These are phyloP conservation scores for Trypoxylus dichotomus DNA, from an alignment of 1,140 invertebrate species.

Conservation along the genomic window DNA sequence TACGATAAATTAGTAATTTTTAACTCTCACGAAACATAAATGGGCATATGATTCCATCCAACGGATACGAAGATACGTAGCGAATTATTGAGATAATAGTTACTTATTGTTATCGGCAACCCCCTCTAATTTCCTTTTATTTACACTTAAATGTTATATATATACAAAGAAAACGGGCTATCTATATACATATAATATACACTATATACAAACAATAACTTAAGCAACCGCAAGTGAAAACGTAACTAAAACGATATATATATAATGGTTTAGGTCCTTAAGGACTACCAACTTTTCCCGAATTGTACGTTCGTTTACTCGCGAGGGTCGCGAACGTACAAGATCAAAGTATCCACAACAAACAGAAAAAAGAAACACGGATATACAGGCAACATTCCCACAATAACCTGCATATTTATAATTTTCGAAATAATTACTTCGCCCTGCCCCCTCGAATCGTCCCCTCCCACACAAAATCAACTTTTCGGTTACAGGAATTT, in stretches of 20 bases:
- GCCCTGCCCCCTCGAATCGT: not conserved
- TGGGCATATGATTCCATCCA: not conserved
- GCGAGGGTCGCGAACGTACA: not conserved
- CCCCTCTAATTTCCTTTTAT: not conserved
- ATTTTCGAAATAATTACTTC: not conserved
- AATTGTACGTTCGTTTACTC: not conserved
- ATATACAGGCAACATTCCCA: not conserved
- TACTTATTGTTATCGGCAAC: not conserved
- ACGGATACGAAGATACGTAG: not conserved
- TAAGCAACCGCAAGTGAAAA: no score
- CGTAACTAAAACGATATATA: not conserved
- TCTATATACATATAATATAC: not conserved
- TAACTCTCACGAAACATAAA: not conserved
- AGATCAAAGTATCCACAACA: not conserved
- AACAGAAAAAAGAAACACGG: not conserved
- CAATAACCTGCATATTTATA: not conserved
- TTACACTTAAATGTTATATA: not conserved
- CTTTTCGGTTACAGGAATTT: not conserved
- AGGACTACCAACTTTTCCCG: not conserved
- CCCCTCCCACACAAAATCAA: not conserved
- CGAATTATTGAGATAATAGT: not conserved
- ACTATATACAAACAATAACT: not conserved
- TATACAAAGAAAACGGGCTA: not conserved
- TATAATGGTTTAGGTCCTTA: not conserved
- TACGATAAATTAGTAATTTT: not conserved